Base-by-base conservation (phyloP, 2,888 invertebrate genomes). In the Acanthacorydalis orientalis region DNA sequence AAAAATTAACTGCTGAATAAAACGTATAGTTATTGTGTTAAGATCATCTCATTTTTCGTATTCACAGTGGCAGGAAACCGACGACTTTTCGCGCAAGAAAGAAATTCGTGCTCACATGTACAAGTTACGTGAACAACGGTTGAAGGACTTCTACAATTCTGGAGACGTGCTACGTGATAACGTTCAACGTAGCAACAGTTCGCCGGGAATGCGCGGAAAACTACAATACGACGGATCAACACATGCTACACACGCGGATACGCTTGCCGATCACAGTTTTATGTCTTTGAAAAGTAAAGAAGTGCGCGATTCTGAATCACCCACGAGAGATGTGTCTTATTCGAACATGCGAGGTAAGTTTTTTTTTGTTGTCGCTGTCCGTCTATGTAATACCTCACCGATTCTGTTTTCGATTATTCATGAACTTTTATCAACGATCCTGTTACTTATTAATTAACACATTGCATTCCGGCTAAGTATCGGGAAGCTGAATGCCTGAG, bases 91-190 rank as follows among this genome's bases (percentile, higher is more conserved):
- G 47, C 78, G 78, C 53, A 86, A 88, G 68, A 87, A 87, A 64
- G 84, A 87, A 66, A 89, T 91, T 57, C 78, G 90, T 51, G 75
- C 84, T 42, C 80, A 88, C 67, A 83, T 87, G 80, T 87, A 83
- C 64, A 81, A 81, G 56, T 70, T 90, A 62, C 77, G 88, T 42
- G 89, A 90, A 64, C 78, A 81, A 59, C 75, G 85, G 51, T 70
- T 87, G 58, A 77, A 78, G 59, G 78, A 80, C 64, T 78, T 84
- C 54, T 86, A 86, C 69, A 75, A 73, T 46, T 64, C 64, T 45
- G 69, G 68, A 46, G 74, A 73, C 60, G 59, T 62, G 2, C 46
- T 55, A 12, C 49, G 44, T 12, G 55, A 59, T 52, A 37, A 14
- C 37, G 54, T 57, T 34, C 52, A 56, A 41, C 53, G 51, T 42